Evolutionary conservation across 2,797 vertebrate genomes (phyloP).

Genomic region (Chloroceryle amazona): DNA sequence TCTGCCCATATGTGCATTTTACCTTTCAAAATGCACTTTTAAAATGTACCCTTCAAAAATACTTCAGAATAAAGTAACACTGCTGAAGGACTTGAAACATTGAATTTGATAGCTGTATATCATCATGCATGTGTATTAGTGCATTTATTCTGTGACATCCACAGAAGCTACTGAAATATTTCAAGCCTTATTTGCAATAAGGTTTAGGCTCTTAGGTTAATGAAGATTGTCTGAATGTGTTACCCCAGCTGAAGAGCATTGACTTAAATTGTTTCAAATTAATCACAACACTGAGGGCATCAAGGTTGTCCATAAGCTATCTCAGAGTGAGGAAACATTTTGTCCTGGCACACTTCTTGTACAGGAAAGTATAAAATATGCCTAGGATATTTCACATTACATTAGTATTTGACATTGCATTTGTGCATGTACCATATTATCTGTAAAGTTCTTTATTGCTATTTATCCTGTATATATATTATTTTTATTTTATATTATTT

Average conservation of each 20-base stretch:
- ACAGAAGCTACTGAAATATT: neutral
- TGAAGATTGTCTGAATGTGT: neutral
- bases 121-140: neutral
- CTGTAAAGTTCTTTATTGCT: neutral
- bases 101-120: neutral
- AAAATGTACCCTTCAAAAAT: neutral
- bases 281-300: conserved; percentile 25
- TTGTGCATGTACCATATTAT: neutral
- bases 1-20: neutral
- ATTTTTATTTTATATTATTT: neutral
- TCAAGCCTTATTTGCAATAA: neutral
- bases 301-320: neutral
- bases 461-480: neutral
- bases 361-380: neutral
- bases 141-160: neutral
- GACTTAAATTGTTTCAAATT: conserved; percentile 58
- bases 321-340: neutral
- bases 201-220: neutral
- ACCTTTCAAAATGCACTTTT: neutral
- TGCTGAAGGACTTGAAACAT: neutral
- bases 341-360: neutral
- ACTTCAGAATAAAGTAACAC: neutral
- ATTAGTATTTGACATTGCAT: neutral
- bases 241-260: conserved; percentile 69
- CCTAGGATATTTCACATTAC: neutral